phyloP scores from a whole-genome alignment of 64 coral and sea anemone genomes.

The Pachyseris speciosa region DNA sequence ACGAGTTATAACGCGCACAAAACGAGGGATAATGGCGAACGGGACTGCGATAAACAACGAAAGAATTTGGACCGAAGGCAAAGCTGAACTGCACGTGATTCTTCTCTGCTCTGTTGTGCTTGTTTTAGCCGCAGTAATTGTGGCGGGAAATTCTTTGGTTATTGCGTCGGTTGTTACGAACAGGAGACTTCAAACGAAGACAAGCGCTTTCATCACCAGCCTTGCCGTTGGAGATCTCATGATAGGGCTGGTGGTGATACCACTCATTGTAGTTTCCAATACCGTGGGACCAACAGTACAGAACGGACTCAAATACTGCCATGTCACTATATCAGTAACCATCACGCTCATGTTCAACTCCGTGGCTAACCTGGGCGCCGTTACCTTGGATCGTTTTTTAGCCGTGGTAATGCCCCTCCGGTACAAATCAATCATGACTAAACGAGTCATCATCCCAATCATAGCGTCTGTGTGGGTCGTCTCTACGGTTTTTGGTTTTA shows the following conservation, averaged over 20 bases:
- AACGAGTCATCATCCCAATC: constrained; percentile 70
- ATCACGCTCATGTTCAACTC: constrained; percentile 88
- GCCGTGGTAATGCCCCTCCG: constrained; percentile 82
- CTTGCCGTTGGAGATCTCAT: constrained; percentile 85
- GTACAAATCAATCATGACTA: constrained; percentile 89
- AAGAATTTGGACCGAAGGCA: background rate
- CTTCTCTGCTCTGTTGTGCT: constrained; percentile 44
- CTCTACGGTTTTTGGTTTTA: constrained; percentile 83
- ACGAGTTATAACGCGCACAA: background rate
- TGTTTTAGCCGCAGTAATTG: constrained; percentile 61
- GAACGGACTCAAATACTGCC: constrained; percentile 72
- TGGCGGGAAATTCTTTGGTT: constrained; percentile 86
- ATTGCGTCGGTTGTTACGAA: constrained; percentile 82
- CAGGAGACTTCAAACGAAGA: constrained; percentile 86
- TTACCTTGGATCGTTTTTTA: constrained; percentile 92
- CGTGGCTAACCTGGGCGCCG: constrained; percentile 79
- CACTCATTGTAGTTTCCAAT: constrained; percentile 90
- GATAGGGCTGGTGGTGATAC: constrained; percentile 81
- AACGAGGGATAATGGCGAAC: background rate
- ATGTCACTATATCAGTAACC: constrained; percentile 84
- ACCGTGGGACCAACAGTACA: constrained; percentile 54
- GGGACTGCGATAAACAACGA: background rate
- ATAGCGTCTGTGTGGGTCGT: constrained; percentile 89
- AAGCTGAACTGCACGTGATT: constrained; percentile 56
- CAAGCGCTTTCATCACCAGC: constrained; percentile 90